A percentile compares a stretch with the other conserved stretches of the same genome.
These are phyloP conservation scores for Streptopelia turtur DNA, from an alignment of 2,797 vertebrate genomes.

Conservation along the genomic window DNA sequence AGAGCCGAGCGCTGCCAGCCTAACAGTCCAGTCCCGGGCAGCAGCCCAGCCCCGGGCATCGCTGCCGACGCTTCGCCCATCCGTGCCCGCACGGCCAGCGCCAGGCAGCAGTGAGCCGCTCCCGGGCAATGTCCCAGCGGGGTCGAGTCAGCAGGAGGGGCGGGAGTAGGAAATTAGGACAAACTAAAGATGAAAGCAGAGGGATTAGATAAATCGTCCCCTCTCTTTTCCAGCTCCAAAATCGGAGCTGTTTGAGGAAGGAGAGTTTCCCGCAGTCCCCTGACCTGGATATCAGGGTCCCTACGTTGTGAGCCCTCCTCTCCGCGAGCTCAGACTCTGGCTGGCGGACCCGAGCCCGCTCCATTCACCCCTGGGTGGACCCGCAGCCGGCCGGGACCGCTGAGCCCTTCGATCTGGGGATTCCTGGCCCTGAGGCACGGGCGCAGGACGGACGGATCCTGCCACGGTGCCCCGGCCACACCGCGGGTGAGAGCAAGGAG, in stretches of 20 bases:
- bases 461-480: no score
- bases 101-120: background rate
- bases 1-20: background rate
- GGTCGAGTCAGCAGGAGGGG: background rate
- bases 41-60: background rate
- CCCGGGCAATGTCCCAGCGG: background rate
- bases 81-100: background rate
- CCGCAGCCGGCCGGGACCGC: accelerated
- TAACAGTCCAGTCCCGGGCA: background rate
- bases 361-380: background rate
- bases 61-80: background rate
- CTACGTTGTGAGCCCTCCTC: background rate
- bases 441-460: background rate
- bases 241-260: background rate
- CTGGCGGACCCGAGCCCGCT: background rate
- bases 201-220: accelerated
- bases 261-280: background rate
- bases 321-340: accelerated
- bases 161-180: background rate
- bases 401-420: background rate
- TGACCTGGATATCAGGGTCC: background rate
- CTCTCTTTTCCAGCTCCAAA: background rate
- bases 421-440: background rate
- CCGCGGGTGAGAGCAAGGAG: background rate
- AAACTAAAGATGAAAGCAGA: background rate